A percentile compares a stretch with the other conserved stretches of the same genome.
These are phyloP conservation scores for Neoitamus cyanurus DNA, from an alignment of 2,888 invertebrate species.

Conservation along the genomic window DNA sequence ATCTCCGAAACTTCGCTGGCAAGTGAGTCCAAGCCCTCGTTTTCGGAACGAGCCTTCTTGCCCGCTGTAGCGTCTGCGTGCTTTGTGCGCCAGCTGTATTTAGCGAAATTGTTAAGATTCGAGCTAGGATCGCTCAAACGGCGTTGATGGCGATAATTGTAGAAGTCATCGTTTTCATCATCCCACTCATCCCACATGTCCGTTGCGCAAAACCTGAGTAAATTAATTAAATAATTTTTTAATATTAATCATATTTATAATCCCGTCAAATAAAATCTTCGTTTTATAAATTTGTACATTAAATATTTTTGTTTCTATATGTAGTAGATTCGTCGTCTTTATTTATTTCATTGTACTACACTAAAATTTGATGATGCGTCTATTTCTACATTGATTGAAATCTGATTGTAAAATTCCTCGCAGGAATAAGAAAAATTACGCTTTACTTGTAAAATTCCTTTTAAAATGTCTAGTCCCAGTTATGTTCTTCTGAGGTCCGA, in stretches of 20 bases:
- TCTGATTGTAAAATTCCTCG: too few relatives aligned
- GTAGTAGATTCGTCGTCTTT: too few relatives aligned
- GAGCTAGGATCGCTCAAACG: conserved; percentile 91
- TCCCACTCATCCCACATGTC: conserved; percentile 95
- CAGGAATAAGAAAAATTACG: too few relatives aligned
- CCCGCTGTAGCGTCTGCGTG: conserved; percentile 72
- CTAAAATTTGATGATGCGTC: too few relatives aligned
- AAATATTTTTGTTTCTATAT: too few relatives aligned
- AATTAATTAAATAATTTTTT: conserved; percentile 4
- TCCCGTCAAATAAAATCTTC: too few relatives aligned
- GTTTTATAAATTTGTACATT: too few relatives aligned
- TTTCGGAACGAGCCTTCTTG: conserved; percentile 88
- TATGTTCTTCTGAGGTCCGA: too few relatives aligned
- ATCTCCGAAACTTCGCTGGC: conserved; percentile 89
- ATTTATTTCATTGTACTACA: too few relatives aligned
- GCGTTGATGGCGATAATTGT: conserved; percentile 82
- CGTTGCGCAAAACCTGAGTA: conserved; percentile 74
- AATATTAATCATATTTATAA: neutral
- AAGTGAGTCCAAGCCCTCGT: conserved; percentile 89
- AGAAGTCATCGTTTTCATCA: conserved; percentile 86
- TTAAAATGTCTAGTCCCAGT: too few relatives aligned
- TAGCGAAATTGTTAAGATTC: conserved; percentile 85
- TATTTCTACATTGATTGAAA: too few relatives aligned
- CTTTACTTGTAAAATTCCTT: too few relatives aligned
- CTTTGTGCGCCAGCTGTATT: conserved; percentile 82